Evolutionary conservation across 2,888 invertebrate genomes (phyloP), one percentile per base, ranked within the genome.

Genomic region (Cryptocephalus moraei): DNA sequence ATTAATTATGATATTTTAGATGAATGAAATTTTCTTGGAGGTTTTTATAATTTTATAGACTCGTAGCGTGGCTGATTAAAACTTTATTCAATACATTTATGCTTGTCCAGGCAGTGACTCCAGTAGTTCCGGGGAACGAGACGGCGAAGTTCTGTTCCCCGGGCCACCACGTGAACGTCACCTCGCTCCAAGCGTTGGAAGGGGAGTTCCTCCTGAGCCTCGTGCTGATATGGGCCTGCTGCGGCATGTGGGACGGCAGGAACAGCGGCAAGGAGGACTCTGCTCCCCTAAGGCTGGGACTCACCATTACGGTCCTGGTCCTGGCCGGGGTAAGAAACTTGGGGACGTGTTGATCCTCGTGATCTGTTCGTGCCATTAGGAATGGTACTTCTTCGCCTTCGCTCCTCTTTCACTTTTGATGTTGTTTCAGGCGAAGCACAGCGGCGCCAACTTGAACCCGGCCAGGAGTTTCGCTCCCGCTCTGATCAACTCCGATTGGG

Each of bases 221-320:
- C 4, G 73, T 82, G 0, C 69, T 89, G 12, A 74, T 80, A 39
- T 72, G 86, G 44, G 73, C 86, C 12, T 79, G 79, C 50, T 85
- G 85, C 62, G 80, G 79, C 0, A 71, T 84, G 9, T 86, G 84
- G 84, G 88, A 89, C 65, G 80, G 80, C 10, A 73, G 82, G 46
- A 84, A 85, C 62, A 65, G 69, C 6, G 70, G 73, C 11, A 81
- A 80, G 55, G 75, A 76, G 22, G 86, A 86, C 55, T 81, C 83
- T 0, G 66, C 73, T 1, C 66, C 85, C 1, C 64, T 87, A 11
- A 45, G 78, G 57, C 80, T 83, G 54, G 84, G 81, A 41, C 68
- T 84, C 41, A 72, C 79, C 1, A 71, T 85, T 46, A 66, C 75
- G n/a, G 79, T 75, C 1, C 62, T 84, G 47, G 80, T 80, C 6